Percentiles rank a stretch among this genome's conserved stretches.
These are phyloP conservation scores for Diprion similis DNA, from an alignment of 1,140 invertebrate genomes.

Conservation along the genomic window DNA sequence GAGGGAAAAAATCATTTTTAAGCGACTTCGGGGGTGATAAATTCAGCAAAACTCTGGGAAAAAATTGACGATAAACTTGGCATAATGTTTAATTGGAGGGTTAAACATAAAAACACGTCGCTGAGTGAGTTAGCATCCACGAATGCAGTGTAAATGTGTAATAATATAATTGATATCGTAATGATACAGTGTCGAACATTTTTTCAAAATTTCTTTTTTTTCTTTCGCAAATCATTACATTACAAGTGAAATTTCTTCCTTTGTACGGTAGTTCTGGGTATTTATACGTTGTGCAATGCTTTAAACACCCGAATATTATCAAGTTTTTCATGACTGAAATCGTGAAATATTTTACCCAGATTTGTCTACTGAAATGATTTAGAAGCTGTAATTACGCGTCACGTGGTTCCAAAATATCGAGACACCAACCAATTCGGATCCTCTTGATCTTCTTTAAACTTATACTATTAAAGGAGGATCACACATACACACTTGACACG, in stretches of 20 bases:
- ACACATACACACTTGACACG: too few relatives aligned
- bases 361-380: too few relatives aligned
- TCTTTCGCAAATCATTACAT: too few relatives aligned
- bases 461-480: too few relatives aligned
- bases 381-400: too few relatives aligned
- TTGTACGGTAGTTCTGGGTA: neutral
- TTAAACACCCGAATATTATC: neutral
- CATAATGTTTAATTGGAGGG: slow-evolving; percentile 12
- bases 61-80: neutral
- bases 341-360: too few relatives aligned
- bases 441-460: too few relatives aligned
- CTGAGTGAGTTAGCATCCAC: neutral
- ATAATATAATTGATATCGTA: too few relatives aligned
- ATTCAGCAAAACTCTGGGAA: neutral
- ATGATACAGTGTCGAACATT: neutral
- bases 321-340: neutral
- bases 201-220: neutral
- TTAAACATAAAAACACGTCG: slow-evolving; percentile 2
- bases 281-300: neutral
- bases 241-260: neutral
- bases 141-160: neutral
- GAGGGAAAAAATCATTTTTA: neutral
- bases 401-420: too few relatives aligned
- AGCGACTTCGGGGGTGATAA: neutral
- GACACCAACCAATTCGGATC: too few relatives aligned